Base-by-base conservation (phyloP, 2,797 vertebrate species). In the Fundulus diaphanus region DNA sequence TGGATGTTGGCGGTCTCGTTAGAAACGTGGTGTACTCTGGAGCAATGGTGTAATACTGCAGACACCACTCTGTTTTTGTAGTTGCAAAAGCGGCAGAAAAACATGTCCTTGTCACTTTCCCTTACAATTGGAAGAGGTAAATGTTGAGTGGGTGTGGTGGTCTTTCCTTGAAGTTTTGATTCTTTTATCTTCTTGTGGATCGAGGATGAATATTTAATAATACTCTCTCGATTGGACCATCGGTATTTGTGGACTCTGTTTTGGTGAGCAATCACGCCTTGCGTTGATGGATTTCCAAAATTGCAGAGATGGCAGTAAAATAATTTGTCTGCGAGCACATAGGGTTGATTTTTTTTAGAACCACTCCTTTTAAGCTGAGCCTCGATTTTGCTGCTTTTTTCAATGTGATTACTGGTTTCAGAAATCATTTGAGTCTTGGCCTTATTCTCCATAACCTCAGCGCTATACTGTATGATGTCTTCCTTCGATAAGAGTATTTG, bases 71-170 rank as follows among this genome's bases (percentile, higher is more conserved):
- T 22, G 0, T 87, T 56, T 22, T 87, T 82, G 7, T 78, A 92
- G 88, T 93, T 93, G 72, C 93, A 94, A 2, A 89, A 40, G 71
- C 87, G 82, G 80, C 93, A 94, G 76, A 94, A 94, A 52, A 89
- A 73, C 27, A 31, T 22, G 0, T 74, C 0, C 66, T 78, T 73
- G 4, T 88, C 88, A 0, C 70, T 84, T 22, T 82, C 5, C 0
- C 81, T 82, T 7, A 92, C 0, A 8, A 92, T 3, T 7, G 93
- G 92, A 69, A 88, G 87, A 49, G 93, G 93, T 31, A 93, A 81
- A 78, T 12, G 16, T 0, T 91, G 81, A 33, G 88, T 27, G 20
- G 91, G 79, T 0, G 91, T 79, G 37, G 90, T 0, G 0, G 90
- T 40, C 27, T 35, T 73, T 3, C 18, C 18, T 18, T 73, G n/a